Evolutionary conservation across 1,140 invertebrate species (phyloP).

Genomic region (Pachyrhynchus sulphureomaculatus): DNA sequence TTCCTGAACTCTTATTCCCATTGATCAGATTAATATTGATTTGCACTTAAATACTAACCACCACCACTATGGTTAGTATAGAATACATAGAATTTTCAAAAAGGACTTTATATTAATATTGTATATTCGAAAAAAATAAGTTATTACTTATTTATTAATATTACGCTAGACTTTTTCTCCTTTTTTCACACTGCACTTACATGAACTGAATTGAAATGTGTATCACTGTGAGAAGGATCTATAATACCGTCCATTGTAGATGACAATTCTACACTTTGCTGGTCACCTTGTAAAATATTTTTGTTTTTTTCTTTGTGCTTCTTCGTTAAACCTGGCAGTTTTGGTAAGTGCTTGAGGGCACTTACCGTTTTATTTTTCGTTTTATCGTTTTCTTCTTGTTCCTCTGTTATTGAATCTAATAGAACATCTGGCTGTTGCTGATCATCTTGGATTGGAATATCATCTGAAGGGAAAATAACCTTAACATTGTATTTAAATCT

Average conservation of each 20-base stretch:
- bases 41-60: too few relatives aligned
- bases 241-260: constrained; percentile 27
- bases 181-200: constrained; percentile 47
- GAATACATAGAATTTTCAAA: too few relatives aligned
- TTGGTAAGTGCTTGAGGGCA: constrained; percentile 49
- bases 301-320: constrained; percentile 46
- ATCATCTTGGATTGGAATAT: constrained; percentile 50
- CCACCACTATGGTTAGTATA: too few relatives aligned
- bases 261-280: constrained; percentile 28
- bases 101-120: too few relatives aligned
- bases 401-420: constrained; percentile 49
- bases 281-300: constrained; percentile 24
- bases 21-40: too few relatives aligned
- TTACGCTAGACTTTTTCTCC: not conserved
- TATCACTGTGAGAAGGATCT: constrained; percentile 32
- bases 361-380: constrained; percentile 39
- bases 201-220: constrained; percentile 41
- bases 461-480: constrained; percentile 44
- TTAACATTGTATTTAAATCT: too few relatives aligned
- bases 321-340: constrained; percentile 48
- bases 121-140: not conserved
- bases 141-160: not conserved
- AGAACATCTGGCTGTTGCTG: constrained; percentile 35
- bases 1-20: too few relatives aligned
- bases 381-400: constrained; percentile 47